Base-by-base conservation (phyloP, 2,888 invertebrate genomes). In the Trissolcus brochymenae region DNA sequence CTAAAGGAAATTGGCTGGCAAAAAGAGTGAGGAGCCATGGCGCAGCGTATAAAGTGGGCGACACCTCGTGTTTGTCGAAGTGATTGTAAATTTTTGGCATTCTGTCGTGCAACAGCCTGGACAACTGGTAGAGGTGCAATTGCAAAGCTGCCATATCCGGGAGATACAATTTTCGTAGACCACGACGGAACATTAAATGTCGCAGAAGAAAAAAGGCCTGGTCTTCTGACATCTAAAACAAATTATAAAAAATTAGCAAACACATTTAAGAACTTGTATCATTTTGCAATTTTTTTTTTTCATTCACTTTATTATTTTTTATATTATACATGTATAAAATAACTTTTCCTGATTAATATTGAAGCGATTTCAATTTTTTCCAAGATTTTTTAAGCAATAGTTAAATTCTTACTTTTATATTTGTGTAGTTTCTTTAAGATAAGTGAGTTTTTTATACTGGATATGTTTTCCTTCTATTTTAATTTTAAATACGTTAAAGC, bases 1-100 rank as follows among this genome's bases (percentile, higher is more conserved):
- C 98, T 17, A 98, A 90, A 0, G 98, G 97, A 88, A 98, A 98
- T 90, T 98, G 98, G 62, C 98, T 98, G 50, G 98, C 97, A 90
- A 98, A 98, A 41, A 97, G 90, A 0, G 98, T 98, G 2, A 98
- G 92, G 86, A 98, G 94, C 98, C 98, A 98, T 0, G 98, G 98
- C 0, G 98, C 98, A 0, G 98, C 98, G 89, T 98, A 98, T 4
- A 98, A 90, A 0, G 98, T 97, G 0, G 98, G 98, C 0, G 96
- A 94, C 6, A 98, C 96, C 90, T 98, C 98, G 86, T 97, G 93
- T 13, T 92, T 90, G 84, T 96, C 95, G 80, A 98, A 92, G 90
- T 97, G 97, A 4, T 93, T 92, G 89, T 98, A 97, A 49, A 98
- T 91, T 68, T 96, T 95, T 0, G 95, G 95, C 78, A 95, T 91